Base-by-base conservation (phyloP, 1,140 invertebrate genomes). In the Conus ventricosus region DNA sequence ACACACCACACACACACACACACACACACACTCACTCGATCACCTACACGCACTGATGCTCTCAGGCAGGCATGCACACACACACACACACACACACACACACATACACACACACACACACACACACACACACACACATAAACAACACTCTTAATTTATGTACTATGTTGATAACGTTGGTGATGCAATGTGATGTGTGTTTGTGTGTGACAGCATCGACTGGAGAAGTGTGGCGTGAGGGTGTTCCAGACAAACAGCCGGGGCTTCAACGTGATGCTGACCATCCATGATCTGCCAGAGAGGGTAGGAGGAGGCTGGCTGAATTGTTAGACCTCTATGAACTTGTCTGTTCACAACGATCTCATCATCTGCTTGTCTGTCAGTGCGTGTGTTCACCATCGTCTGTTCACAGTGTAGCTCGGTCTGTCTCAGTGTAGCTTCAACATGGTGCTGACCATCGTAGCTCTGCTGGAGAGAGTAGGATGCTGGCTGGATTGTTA, bases 181-280 rank as follows among this genome's bases (percentile, higher is more conserved):
- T 60, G 8, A 11, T 15, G 8, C 15, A 15, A 4, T 60, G 57
- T 60, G 57, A 15, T 60, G 57, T 60, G 57, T 87, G n/a, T 87
- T 51, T 91, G 85, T 91, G 51, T 92, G 39, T 88, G 95, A 75
- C 91, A 97, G 97, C 96, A 96, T n/a, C 94, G 92, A 51, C 95
- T 97, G 91, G 96, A 96, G 88, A 97, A 97, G 93, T 96, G 96
- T 17, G 97, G 96, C 92, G 97, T 97, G 5, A 97, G 97, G 95
- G 98, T 99, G 1, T 99, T 99, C 94, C 97, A 99, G 89, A 96
- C 97, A 91, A 95, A 96, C 20, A 98, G 97, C 53, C 95, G 97
- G 88, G 97, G 97, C 83, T 97, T 97, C 71, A 99, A 97, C 93
- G 97, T 98, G 96, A 97, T 99, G 53, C 92, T 99, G 5, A 95